phyloP scores from a whole-genome alignment of 2,888 invertebrate species.

The Rhamphomyia laevipes region DNA sequence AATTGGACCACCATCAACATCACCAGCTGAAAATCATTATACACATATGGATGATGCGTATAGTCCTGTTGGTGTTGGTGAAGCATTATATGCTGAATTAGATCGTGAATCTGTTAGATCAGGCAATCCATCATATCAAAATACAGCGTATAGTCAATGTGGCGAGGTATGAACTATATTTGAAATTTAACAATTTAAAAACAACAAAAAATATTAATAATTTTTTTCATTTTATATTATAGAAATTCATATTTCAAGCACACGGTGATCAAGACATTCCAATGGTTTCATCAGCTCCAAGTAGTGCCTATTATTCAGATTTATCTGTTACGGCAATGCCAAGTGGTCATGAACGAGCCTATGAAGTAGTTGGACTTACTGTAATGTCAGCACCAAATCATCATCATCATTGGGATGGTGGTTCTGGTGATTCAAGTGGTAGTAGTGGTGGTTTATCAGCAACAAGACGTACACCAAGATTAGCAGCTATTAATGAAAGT shows the following conservation, averaged over 20 bases:
- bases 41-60: conserved; percentile 57
- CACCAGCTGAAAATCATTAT: conserved; percentile 55
- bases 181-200: no score
- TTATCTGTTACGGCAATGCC: conserved; percentile 44
- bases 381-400: conserved; percentile 40
- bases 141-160: conserved; percentile 51
- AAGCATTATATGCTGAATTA: conserved; percentile 58
- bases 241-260: conserved; percentile 36
- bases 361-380: conserved; percentile 47
- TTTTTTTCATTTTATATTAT: conserved; percentile 1
- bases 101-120: conserved; percentile 46
- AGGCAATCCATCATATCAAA: conserved; percentile 54
- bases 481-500: conserved; percentile 48
- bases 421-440: conserved; percentile 25
- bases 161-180: conserved; percentile 31
- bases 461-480: conserved; percentile 34
- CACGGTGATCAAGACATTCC: conserved; percentile 42
- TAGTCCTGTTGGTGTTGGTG: conserved; percentile 44
- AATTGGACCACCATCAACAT: conserved; percentile 41
- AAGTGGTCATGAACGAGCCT: conserved; percentile 41
- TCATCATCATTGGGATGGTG: conserved; percentile 35
- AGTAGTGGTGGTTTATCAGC: conserved; percentile 24
- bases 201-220: no score
- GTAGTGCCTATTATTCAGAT: conserved; percentile 64
- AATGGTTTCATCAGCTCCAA: conserved; percentile 50